Evolutionary conservation across 1,140 invertebrate species (phyloP).

Genomic region (Asobara japonica): DNA sequence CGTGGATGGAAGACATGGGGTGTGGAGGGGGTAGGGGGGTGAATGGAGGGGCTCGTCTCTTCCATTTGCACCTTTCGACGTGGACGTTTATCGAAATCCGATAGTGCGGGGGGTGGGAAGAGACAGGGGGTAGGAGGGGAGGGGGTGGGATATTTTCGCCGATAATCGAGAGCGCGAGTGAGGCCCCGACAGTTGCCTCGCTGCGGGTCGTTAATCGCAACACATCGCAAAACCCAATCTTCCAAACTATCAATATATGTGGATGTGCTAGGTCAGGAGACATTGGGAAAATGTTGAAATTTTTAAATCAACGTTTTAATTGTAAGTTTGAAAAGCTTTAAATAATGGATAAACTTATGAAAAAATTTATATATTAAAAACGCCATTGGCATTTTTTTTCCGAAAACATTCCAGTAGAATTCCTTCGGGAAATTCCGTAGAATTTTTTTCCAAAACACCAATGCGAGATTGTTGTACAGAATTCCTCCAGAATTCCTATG

Average conservation of each 20-base stretch:
- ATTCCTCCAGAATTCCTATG: too few species aligned
- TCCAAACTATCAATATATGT: slow-evolving; percentile 10
- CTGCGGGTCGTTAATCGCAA: slow-evolving; percentile 33
- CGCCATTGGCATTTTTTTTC: too few species aligned
- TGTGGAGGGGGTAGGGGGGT: slow-evolving; percentile 5
- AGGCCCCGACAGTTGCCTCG: slow-evolving; percentile 7
- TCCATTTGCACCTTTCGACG: slow-evolving; percentile 29
- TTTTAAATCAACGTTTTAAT: too few species aligned
- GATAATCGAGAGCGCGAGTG: slow-evolving; percentile 15
- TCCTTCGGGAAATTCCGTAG: background rate
- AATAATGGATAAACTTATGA: too few species aligned
- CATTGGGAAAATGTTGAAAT: too few species aligned
- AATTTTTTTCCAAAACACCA: too few species aligned
- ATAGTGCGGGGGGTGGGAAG: background rate
- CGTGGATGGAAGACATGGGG: slow-evolving; percentile 29
- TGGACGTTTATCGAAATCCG: slow-evolving; percentile 31
- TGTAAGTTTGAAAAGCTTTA: too few species aligned
- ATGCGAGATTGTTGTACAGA: too few species aligned
- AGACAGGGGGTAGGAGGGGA: background rate
- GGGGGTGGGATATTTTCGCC: background rate
- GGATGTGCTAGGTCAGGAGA: too few species aligned
- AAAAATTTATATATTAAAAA: too few species aligned
- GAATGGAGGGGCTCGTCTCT: slow-evolving; percentile 39
- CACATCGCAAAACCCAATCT: slow-evolving; percentile 26
- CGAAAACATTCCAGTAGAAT: too few species aligned